Conservation (phyloP, 2,797 vertebrate species). For the Octomys mimax region DNA sequence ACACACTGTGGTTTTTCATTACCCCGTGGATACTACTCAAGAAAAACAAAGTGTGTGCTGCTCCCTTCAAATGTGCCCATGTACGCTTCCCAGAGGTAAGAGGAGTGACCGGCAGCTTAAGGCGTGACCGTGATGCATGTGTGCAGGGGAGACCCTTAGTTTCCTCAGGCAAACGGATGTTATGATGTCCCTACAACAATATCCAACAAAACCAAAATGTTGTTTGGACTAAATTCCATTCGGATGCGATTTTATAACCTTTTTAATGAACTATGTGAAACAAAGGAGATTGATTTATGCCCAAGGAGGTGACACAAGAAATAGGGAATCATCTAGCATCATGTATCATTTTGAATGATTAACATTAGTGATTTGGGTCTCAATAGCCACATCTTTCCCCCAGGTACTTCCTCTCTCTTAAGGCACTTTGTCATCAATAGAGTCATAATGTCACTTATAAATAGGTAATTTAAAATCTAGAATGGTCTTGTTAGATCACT, state of each 20-base stretch:
- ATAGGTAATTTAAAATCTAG: constrained; percentile 39
- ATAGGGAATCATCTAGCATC: not conserved
- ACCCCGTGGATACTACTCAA: not conserved
- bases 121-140: not conserved
- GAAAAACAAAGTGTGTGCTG: not conserved
- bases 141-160: not conserved
- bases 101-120: not conserved
- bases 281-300: not conserved
- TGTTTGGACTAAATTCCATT: constrained; percentile 19
- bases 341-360: constrained; percentile 66
- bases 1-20: not conserved
- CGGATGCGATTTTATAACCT: not conserved
- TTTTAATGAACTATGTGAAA: not conserved
- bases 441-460: not conserved
- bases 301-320: constrained; percentile 11
- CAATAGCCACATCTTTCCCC: constrained; percentile 6
- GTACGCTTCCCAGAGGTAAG: not conserved
- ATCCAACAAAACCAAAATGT: not conserved
- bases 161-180: not conserved
- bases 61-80: not conserved
- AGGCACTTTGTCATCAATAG: not conserved
- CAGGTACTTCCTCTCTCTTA: not conserved
- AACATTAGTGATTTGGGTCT: constrained; percentile 65
- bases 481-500: not conserved
- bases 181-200: not conserved